Percentiles rank a stretch among this genome's conserved stretches.
phyloP scores from a whole-genome alignment of 2,113 vertebrate genomes.

The Alethe diademata region DNA sequence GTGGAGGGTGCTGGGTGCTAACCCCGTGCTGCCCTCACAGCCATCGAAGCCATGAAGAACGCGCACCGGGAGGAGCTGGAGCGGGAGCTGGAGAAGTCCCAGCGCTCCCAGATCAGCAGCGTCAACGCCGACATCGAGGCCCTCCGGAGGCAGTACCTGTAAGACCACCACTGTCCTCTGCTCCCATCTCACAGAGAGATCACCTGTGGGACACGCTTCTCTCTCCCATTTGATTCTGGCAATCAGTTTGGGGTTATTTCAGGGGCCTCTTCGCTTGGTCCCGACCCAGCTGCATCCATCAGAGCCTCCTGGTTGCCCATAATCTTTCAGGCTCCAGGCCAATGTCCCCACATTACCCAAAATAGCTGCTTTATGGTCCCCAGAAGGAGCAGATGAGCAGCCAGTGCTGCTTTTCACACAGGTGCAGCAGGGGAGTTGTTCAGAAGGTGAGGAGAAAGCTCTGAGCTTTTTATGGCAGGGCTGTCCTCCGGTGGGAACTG shows the following conservation, averaged over 20 bases:
- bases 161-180: neutral
- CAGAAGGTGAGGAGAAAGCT: neutral
- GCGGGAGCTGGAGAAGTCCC: conserved; percentile 88
- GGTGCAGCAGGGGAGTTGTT: accelerated
- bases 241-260: accelerated
- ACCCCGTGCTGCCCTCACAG: conserved; percentile 47
- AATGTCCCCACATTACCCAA: too few species aligned
- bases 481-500: accelerated
- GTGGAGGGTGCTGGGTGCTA: neutral
- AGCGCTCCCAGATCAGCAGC: conserved; percentile 91
- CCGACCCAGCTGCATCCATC: accelerated
- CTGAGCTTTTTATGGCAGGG: neutral
- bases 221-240: neutral
- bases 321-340: neutral
- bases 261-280: neutral
- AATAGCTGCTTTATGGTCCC: neutral
- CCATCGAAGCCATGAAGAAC: conserved; percentile 99
- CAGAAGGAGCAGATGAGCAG: neutral
- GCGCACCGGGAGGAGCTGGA: conserved; percentile 92
- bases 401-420: neutral
- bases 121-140: conserved; percentile 90
- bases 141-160: conserved; percentile 90
- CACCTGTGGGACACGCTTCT: neutral
- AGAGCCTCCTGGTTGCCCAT: neutral
- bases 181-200: neutral